Conservation (phyloP, 2,113 vertebrate species). For the Grantiella picta region DNA sequence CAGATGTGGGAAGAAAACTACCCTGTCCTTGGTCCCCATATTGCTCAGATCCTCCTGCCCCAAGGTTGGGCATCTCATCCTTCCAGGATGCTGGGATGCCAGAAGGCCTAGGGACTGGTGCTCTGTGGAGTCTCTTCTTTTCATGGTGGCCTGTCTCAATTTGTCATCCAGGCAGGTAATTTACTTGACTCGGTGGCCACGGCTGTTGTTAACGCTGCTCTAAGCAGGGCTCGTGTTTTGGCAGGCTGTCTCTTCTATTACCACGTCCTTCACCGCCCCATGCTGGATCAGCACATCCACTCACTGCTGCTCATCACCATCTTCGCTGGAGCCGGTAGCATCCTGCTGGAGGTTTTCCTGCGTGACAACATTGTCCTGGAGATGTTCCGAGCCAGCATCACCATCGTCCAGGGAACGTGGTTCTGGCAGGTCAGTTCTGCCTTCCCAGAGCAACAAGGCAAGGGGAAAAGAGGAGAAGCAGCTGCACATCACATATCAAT, state of each 20-base stretch:
- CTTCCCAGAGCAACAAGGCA: not conserved
- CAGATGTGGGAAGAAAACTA: not conserved
- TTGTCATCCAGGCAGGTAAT: not conserved
- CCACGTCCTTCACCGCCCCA: conserved; percentile 81
- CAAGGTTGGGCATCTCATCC: not conserved
- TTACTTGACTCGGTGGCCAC: accelerated
- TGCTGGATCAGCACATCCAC: conserved; percentile 89
- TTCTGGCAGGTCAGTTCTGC: conserved; percentile 88
- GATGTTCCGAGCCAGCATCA: conserved; percentile 76
- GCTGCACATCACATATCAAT: accelerated
- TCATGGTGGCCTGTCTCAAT: accelerated
- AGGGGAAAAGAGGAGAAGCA: not conserved
- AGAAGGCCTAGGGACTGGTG: not conserved
- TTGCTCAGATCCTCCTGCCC: not conserved
- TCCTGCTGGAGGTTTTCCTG: conserved; percentile 82
- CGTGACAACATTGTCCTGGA: conserved; percentile 81
- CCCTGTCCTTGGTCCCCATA: not conserved
- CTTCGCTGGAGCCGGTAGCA: conserved; percentile 70
- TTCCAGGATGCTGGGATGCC: not conserved
- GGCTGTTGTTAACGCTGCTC: accelerated
- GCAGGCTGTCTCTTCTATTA: conserved; percentile 91
- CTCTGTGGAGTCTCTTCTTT: not conserved
- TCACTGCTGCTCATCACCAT: conserved; percentile 81
- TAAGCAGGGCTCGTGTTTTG: not conserved
- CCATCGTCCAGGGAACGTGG: conserved; percentile 93